Base-by-base conservation (phyloP, 35 echinoderm and acorn worm species). In the Strongylocentrotus purpuratus region DNA sequence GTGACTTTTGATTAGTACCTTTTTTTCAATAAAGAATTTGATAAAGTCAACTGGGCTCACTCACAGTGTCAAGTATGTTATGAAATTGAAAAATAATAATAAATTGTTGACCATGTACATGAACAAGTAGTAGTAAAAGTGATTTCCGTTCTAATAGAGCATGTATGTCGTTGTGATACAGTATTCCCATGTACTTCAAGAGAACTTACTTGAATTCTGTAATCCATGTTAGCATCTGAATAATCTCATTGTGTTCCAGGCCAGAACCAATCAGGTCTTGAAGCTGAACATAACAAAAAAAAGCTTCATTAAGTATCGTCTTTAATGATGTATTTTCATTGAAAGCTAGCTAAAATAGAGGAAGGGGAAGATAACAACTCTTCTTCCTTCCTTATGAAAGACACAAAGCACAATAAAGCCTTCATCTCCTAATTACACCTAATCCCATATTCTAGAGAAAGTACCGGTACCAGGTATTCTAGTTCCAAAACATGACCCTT, bases 201-300 rank as follows among this genome's bases (percentile, higher is more conserved):
- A 31, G 70, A 31, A 96, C 98, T 94, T 96, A 99, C 98, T 86
- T 88, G 94, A 97, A 99, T 94, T 99, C 98, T 50, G 96, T 96
- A 4, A 99, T 86, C 98, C 98, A 99, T 31, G 97, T 96, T 2
- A 99, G 94, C 28, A 99, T 85, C 48, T 94, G 96, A 20, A 99
- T 97, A 33, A 99, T 99, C 86, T 98, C 98, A 94, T 97, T 98
- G 33, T 97, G 95, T 94, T 98, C 95, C 86, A 98, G 94, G 4
- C 94, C 94, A 89, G 46, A 70, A 33, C 52, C 92, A 86, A 99
- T 97, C 95, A 97, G 94, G 31, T 99, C 96, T 96, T 97, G 94
- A 32, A 99, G 94, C 98, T 97, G 95, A 88, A 58, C 58, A 35
- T 7, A n/a, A 78, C 65, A 78, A 28, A 22, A 78, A 78, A n/a